Conservation (phyloP, 1,140 invertebrate genomes). For the Camponotus floridanus region DNA sequence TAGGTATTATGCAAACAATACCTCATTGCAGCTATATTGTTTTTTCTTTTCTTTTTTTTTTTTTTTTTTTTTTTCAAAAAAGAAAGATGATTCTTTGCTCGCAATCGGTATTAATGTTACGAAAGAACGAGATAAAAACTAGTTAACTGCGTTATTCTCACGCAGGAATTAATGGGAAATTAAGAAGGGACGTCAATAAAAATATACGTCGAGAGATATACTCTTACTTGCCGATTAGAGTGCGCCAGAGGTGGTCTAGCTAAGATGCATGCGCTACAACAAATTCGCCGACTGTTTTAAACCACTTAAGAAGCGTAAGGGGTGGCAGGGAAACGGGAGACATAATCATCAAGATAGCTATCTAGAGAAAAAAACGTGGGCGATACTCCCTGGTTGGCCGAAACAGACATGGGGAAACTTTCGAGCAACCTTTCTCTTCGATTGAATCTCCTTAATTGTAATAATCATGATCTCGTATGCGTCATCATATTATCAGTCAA, state of each 20-base stretch:
- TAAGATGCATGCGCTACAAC: constrained; percentile 77
- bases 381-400: constrained; percentile 38
- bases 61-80: neutral
- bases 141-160: constrained; percentile 15
- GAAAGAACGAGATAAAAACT: neutral
- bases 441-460: neutral
- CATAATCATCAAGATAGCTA: constrained; percentile 55
- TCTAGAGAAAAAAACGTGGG: constrained; percentile 38
- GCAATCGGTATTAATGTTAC: neutral
- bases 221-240: constrained; percentile 76
- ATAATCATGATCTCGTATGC: neutral
- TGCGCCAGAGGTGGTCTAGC: constrained; percentile 73
- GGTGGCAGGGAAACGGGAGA: constrained; percentile 39
- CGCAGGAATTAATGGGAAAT: neutral
- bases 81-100: neutral
- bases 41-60: neutral
- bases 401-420: neutral
- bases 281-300: constrained; percentile 72
- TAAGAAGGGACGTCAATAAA: constrained; percentile 17
- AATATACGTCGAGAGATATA: constrained; percentile 64
- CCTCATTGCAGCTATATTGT: constrained; percentile 21
- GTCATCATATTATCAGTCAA: neutral
- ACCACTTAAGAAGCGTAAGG: constrained; percentile 71
- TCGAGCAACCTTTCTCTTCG: neutral
- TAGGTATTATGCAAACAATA: neutral